Percentiles rank a stretch among this genome's conserved stretches.
These are phyloP conservation scores for Boulengeromyrus knoepffleri DNA, from an alignment of 2,113 vertebrate genomes.

Conservation along the genomic window DNA sequence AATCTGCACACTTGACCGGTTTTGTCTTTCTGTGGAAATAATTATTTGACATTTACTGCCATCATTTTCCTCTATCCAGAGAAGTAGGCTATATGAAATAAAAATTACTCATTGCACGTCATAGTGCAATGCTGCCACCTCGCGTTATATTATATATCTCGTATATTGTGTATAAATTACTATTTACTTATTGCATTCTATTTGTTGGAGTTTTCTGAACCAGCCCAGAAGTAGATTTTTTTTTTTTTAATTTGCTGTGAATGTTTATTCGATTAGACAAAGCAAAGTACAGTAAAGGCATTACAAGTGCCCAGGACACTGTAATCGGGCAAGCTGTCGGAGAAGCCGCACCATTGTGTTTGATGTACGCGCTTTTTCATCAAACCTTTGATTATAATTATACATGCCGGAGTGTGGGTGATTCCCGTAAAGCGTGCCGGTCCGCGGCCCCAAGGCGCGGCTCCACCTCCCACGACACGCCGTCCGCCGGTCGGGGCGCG, in stretches of 20 bases:
- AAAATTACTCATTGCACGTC: neutral
- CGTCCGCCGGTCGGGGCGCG: neutral
- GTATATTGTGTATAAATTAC: neutral
- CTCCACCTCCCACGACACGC: neutral
- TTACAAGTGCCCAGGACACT: neutral
- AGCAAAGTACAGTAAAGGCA: neutral
- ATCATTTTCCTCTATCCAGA: neutral
- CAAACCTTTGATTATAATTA: neutral
- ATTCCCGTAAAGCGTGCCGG: neutral
- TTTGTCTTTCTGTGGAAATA: neutral
- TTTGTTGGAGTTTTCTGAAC: neutral
- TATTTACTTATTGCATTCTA: neutral
- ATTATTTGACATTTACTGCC: constrained; percentile 1
- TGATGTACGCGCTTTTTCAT: neutral
- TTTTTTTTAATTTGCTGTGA: neutral
- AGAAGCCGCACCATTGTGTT: neutral
- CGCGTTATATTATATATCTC: neutral
- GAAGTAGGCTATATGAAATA: neutral
- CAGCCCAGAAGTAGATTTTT: neutral
- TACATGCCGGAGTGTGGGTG: neutral
- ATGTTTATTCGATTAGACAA: neutral
- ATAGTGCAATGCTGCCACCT: constrained; percentile 2
- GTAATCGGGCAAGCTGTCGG: neutral
- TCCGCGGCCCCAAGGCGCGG: neutral
- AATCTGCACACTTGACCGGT: neutral